phyloP scores from a whole-genome alignment of 2,797 vertebrate genomes.

The Karalla daura region DNA sequence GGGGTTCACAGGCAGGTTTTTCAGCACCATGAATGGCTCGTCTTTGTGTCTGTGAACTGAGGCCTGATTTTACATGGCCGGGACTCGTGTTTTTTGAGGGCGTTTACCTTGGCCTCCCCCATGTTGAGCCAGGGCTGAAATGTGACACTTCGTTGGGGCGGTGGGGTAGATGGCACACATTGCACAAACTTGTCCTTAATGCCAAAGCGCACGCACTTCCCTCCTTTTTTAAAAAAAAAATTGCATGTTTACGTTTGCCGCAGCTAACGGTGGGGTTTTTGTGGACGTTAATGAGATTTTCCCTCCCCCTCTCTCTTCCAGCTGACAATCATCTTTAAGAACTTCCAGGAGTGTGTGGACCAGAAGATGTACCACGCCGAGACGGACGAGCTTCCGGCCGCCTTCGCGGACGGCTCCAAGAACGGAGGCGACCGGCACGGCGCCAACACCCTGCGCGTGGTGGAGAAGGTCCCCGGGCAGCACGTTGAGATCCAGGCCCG shows the following conservation, averaged over 20 bases:
- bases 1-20: conserved; percentile 85
- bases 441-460: conserved; percentile 92
- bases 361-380: conserved; percentile 98
- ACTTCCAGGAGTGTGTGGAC: conserved; percentile 96
- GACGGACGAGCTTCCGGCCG: conserved; percentile 93
- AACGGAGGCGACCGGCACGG: conserved; percentile 94
- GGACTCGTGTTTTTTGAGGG: conserved; percentile 81
- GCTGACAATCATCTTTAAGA: conserved; percentile 99
- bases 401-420: conserved; percentile 94
- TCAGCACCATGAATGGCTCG: conserved; percentile 82
- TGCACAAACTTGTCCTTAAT: conserved; percentile 61
- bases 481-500: conserved; percentile 97
- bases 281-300: neutral
- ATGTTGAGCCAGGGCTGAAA: conserved; percentile 78
- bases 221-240: conserved; percentile 10
- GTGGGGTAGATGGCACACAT: conserved; percentile 59
- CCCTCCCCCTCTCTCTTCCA: conserved; percentile 54
- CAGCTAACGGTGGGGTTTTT: neutral
- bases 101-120: conserved; percentile 83
- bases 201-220: conserved; percentile 45
- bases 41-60: conserved; percentile 87
- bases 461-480: conserved; percentile 93
- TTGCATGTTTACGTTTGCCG: conserved; percentile 29
- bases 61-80: conserved; percentile 83
- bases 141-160: conserved; percentile 70